Conservation (phyloP, 2,113 vertebrate genomes). For the Calonectris borealis region DNA sequence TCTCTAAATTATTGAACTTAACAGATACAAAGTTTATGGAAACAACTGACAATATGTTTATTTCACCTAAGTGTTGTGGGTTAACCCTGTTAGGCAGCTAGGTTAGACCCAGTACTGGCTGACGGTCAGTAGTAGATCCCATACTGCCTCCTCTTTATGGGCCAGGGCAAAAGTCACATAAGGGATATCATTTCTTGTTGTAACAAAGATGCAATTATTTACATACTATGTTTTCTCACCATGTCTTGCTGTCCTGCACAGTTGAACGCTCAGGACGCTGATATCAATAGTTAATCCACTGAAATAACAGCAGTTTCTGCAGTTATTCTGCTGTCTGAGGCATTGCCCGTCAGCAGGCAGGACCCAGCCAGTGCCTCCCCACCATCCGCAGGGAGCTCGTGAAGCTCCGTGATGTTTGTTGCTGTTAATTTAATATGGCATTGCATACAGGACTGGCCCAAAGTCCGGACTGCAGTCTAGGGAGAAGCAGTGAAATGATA, state of each 20-base stretch:
- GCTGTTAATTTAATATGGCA: constrained; percentile 5
- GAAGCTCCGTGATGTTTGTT: neutral
- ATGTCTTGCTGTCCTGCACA: neutral
- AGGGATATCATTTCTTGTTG: neutral
- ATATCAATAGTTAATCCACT: neutral
- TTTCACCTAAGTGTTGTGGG: neutral
- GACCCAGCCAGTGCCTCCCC: neutral
- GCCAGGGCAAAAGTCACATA: neutral
- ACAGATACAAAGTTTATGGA: neutral
- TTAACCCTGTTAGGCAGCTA: neutral
- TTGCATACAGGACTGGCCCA: neutral
- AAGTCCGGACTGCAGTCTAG: neutral
- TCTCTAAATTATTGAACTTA: neutral
- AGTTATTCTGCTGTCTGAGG: neutral
- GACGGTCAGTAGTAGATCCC: neutral
- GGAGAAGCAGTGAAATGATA: neutral
- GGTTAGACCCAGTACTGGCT: neutral
- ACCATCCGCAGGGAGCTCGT: neutral
- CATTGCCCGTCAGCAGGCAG: neutral
- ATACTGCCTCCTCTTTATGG: neutral
- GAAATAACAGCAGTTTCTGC: neutral
- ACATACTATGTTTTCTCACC: neutral
- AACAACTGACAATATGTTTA: neutral
- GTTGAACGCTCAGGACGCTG: neutral
- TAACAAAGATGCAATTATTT: neutral